Percentiles rank a stretch among this genome's conserved stretches.
Conservation (phyloP, 1,140 invertebrate genomes). For the Geopemphigus sp. region DNA sequence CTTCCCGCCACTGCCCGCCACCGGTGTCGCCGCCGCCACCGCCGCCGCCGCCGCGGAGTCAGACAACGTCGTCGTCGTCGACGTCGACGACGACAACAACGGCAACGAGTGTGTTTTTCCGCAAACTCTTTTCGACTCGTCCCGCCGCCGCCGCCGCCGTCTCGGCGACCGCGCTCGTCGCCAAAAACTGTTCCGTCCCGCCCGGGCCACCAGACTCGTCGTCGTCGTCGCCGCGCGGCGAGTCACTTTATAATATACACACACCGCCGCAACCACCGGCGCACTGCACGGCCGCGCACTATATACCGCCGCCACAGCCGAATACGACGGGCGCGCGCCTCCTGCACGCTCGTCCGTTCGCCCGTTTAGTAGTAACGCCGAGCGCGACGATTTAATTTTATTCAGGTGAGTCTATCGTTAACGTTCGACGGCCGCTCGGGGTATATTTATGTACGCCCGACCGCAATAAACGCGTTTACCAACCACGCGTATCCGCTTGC, state of each 20-base stretch:
- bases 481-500: no score
- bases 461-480: no score
- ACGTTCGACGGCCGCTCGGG: no score
- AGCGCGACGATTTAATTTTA: no score
- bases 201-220: neutral
- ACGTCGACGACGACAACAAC: constrained; percentile 5
- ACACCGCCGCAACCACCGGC: neutral
- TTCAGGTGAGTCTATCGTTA: constrained; percentile 6
- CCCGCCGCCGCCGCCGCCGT: neutral
- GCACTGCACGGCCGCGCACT: neutral
- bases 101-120: constrained; percentile 22
- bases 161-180: neutral
- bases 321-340: no score
- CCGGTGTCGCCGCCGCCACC: neutral
- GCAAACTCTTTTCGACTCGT: constrained; percentile 29
- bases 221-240: neutral
- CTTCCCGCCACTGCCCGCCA: constrained; percentile 12
- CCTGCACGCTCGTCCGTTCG: neutral
- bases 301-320: no score
- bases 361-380: neutral
- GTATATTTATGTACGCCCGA: no score
- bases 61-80: neutral
- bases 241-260: no score
- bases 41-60: neutral
- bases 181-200: neutral